Conservation (phyloP, 2,888 invertebrate genomes). For the Tachina grossa region DNA sequence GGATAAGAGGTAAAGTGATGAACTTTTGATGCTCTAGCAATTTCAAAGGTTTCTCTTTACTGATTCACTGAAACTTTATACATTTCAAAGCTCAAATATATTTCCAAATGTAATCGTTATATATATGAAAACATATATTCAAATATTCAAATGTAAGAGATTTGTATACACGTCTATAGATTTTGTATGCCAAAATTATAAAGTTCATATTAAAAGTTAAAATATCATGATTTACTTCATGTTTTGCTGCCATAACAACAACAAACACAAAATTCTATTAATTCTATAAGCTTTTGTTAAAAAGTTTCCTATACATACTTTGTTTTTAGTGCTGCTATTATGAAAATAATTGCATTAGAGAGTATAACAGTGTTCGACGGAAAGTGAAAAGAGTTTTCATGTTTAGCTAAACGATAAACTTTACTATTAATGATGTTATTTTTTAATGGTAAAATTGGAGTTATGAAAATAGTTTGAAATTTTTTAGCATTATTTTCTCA, state of each 20-base stretch:
- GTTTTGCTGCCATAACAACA: conserved; percentile 26
- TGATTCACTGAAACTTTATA: conserved; percentile 15
- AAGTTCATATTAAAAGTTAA: conserved; percentile 49
- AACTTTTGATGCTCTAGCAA: no score
- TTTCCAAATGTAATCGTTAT: conserved; percentile 21
- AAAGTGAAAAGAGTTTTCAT: no score
- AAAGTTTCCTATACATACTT: conserved; percentile 20
- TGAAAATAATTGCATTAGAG: conserved; percentile 61
- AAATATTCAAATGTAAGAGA: not conserved
- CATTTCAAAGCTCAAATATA: not conserved
- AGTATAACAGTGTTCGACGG: not conserved
- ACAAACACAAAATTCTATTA: conserved; percentile 47
- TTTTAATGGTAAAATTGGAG: no score
- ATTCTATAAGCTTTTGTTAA: conserved; percentile 44
- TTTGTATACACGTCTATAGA: not conserved
- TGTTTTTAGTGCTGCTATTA: conserved; percentile 34
- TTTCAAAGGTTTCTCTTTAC: not conserved
- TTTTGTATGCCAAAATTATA: conserved; percentile 29
- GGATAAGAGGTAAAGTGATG: no score
- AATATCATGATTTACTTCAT: conserved; percentile 50
- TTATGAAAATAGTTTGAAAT: no score
- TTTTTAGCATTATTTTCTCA: no score
- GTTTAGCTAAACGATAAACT: not conserved
- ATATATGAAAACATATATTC: not conserved
- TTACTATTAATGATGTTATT: no score